phyloP scores from a whole-genome alignment of 2,113 vertebrate species.

The Chrysemys picta region DNA sequence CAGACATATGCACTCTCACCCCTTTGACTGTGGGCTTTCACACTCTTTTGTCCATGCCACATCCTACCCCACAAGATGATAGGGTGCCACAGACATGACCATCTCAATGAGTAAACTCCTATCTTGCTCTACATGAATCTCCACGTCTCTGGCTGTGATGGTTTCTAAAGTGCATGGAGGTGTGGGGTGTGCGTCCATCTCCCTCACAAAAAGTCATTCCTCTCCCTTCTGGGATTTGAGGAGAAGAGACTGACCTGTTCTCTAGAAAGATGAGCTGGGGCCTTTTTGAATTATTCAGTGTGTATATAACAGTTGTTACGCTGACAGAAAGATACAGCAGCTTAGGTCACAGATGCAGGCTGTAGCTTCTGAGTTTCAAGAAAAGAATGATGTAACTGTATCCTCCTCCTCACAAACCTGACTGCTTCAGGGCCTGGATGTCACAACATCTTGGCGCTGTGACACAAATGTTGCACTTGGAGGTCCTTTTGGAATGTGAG shows the following conservation, averaged over 20 bases:
- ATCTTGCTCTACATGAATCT: slow-evolving; percentile 35
- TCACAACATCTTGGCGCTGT: not conserved
- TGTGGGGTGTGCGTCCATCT: not conserved
- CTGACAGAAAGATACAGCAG: not conserved
- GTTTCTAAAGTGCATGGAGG: slow-evolving; percentile 7
- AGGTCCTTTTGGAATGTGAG: not conserved
- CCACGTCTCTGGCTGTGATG: not conserved
- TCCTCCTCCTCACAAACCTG: not conserved
- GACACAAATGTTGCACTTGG: not conserved
- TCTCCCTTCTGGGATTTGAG: not conserved
- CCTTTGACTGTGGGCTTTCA: not conserved
- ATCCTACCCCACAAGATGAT: not conserved
- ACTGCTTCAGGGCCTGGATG: not conserved
- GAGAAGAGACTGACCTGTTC: not conserved
- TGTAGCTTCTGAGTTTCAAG: slow-evolving; percentile 8
- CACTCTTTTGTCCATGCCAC: not conserved
- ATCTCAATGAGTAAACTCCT: not conserved
- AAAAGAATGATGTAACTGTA: not conserved
- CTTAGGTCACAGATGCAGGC: slow-evolving; percentile 37
- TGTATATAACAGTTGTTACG: not conserved
- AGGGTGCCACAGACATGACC: not conserved
- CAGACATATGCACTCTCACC: not conserved
- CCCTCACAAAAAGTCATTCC: not conserved
- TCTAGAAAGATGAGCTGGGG: slow-evolving; percentile 45
- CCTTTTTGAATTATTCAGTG: slow-evolving; percentile 64